A percentile compares a stretch with the other conserved stretches of the same genome.
These are phyloP conservation scores for Urocyon cinereoargenteus DNA, from an alignment of 2,797 vertebrate species.

Conservation along the genomic window DNA sequence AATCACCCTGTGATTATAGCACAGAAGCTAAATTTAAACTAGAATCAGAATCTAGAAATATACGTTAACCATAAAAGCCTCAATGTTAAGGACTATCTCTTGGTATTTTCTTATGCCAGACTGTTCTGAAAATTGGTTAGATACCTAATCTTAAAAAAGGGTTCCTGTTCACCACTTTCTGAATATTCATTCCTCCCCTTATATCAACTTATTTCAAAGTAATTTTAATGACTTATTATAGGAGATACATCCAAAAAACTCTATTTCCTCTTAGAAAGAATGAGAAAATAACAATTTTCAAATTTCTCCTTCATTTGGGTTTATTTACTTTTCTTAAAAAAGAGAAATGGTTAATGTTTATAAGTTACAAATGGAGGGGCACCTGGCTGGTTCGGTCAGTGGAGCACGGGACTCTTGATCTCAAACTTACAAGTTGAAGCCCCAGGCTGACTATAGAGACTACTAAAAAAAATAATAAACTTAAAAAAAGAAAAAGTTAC, in stretches of 20 bases:
- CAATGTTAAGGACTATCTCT: not conserved
- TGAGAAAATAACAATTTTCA: constrained; percentile 55
- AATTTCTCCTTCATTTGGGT: constrained; percentile 26
- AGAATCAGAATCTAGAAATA: not conserved
- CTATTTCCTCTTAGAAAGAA: constrained; percentile 40
- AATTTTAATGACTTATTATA: constrained; percentile 48
- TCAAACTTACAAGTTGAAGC: not conserved
- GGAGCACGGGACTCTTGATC: not conserved
- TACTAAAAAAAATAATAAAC: not conserved
- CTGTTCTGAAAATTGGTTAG: not conserved
- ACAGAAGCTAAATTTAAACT: constrained; percentile 27
- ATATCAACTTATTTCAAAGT: constrained; percentile 40
- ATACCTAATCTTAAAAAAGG: not conserved
- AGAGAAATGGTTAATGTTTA: constrained; percentile 14
- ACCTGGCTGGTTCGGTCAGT: not conserved
- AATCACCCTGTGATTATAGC: not conserved
- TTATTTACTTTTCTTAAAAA: constrained; percentile 50
- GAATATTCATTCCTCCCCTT: constrained; percentile 37
- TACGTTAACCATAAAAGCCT: not conserved
- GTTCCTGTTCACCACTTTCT: constrained; percentile 15
- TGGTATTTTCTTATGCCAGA: not conserved
- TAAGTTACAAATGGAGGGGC: constrained; percentile 17
- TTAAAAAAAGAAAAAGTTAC: not conserved
- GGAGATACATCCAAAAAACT: not conserved
- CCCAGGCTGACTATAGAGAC: not conserved